Evolutionary conservation across 2,888 invertebrate genomes (phyloP).

Genomic region (Scaptomyza parva): DNA sequence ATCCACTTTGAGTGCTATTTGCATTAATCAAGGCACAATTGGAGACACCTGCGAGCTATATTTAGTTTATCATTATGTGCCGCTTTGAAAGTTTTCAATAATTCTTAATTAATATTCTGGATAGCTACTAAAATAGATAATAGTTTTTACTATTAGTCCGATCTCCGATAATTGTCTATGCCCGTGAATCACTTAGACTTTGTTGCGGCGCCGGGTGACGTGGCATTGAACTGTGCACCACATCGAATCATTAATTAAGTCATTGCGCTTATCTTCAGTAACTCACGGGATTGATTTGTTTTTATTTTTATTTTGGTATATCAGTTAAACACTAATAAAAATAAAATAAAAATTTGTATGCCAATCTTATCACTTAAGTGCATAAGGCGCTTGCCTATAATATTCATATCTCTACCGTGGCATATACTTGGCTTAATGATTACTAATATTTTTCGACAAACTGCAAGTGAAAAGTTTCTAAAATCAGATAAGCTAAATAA

Average conservation of each 20-base stretch:
- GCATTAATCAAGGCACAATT: constrained; percentile 55
- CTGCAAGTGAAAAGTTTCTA: constrained; percentile 55
- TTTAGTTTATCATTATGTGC: constrained; percentile 8
- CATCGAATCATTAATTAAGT: constrained; percentile 31
- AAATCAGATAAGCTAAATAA: constrained; percentile 47
- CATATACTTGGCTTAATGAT: constrained; percentile 34
- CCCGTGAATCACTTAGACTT: constrained; percentile 36
- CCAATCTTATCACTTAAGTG: constrained; percentile 60
- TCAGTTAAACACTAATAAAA: constrained; percentile 37
- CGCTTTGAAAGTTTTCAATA: neutral
- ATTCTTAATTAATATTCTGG: constrained; percentile 52
- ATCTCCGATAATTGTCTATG: constrained; percentile 14
- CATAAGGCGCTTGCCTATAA: constrained; percentile 41
- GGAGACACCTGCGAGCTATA: constrained; percentile 8
- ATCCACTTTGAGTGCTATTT: constrained; percentile 1
- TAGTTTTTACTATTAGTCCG: constrained; percentile 10
- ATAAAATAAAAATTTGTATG: constrained; percentile 52
- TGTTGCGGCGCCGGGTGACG: constrained; percentile 29
- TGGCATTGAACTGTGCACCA: constrained; percentile 8
- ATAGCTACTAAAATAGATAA: constrained; percentile 40
- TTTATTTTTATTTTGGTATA: constrained; percentile 14
- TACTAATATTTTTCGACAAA: constrained; percentile 33
- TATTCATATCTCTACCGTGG: constrained; percentile 33
- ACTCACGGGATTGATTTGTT: constrained; percentile 29
- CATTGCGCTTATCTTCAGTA: constrained; percentile 19